Evolutionary conservation across 2,797 vertebrate genomes (phyloP).

Genomic region (Mormyrus hasselquistii): DNA sequence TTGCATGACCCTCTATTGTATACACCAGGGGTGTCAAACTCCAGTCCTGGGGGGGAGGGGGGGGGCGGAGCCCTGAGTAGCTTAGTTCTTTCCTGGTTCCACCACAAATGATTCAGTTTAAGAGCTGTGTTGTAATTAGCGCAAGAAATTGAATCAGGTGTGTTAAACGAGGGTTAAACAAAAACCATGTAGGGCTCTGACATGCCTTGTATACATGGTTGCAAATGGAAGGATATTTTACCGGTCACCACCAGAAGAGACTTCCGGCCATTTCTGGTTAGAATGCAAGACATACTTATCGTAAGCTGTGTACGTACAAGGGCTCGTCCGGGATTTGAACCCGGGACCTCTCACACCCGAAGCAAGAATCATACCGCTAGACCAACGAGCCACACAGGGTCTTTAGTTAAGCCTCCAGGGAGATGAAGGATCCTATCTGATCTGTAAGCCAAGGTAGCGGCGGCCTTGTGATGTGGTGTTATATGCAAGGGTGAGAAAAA

Average conservation of each 20-base stretch:
- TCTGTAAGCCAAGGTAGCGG: slow-evolving; percentile 44
- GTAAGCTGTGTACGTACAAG: slow-evolving; percentile 9
- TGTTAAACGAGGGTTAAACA: not conserved
- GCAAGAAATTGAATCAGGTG: not conserved
- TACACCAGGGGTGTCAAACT: not conserved
- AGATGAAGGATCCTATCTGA: slow-evolving; percentile 48
- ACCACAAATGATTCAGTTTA: not conserved
- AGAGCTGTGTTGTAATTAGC: not conserved
- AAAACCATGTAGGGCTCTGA: no score
- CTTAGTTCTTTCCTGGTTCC: not conserved
- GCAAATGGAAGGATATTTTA: not conserved
- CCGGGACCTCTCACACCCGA: slow-evolving; percentile 71
- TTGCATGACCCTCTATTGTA: not conserved
- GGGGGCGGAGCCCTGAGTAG: not conserved
- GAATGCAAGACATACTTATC: not conserved
- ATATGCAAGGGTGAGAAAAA: slow-evolving; percentile 33
- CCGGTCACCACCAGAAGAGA: no score
- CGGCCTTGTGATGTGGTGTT: slow-evolving; percentile 51
- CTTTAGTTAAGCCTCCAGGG: not conserved
- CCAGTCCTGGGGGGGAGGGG: not conserved
- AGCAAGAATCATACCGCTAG: slow-evolving; percentile 73
- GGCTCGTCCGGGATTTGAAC: slow-evolving; percentile 70
- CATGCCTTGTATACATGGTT: not conserved
- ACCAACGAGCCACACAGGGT: slow-evolving; percentile 58
- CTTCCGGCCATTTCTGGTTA: not conserved